These are phyloP conservation scores for Morphnarchus princeps DNA, from an alignment of 2,113 vertebrate genomes.

Conservation along the genomic window DNA sequence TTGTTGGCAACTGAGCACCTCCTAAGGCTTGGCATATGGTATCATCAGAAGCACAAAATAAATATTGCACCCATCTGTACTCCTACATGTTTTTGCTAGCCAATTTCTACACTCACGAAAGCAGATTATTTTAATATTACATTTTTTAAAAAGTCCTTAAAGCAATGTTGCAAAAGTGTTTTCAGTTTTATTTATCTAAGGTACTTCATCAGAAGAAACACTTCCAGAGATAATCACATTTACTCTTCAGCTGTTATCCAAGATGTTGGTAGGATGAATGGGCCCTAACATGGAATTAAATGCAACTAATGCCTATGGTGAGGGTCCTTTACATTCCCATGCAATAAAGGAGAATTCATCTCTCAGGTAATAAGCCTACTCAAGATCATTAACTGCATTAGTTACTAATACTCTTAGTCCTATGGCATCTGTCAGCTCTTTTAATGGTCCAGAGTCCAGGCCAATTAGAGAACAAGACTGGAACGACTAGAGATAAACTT, in stretches of 20 bases:
- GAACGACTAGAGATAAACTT: neutral
- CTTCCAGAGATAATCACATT: neutral
- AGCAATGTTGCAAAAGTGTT: neutral
- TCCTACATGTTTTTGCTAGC: neutral
- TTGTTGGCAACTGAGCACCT: conserved; percentile 10
- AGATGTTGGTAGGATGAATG: conserved; percentile 8
- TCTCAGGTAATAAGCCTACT: neutral
- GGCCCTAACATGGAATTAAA: conserved; percentile 1
- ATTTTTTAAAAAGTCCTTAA: neutral
- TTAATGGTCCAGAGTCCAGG: neutral
- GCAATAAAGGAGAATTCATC: conserved; percentile 24
- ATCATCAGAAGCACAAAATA: conserved; percentile 6
- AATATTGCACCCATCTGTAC: conserved; percentile 50
- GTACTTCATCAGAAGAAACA: neutral
- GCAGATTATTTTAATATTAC: neutral
- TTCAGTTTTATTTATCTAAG: neutral
- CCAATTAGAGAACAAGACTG: neutral
- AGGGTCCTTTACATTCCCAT: neutral
- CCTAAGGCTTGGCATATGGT: conserved; percentile 53
- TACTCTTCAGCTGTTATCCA: neutral
- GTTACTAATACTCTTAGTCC: neutral
- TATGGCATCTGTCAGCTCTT: neutral
- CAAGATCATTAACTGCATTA: neutral
- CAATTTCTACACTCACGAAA: neutral
- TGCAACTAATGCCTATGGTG: conserved; percentile 3